Conservation (phyloP, 1,140 invertebrate genomes). For the Trachymyrmex septentrionalis region DNA sequence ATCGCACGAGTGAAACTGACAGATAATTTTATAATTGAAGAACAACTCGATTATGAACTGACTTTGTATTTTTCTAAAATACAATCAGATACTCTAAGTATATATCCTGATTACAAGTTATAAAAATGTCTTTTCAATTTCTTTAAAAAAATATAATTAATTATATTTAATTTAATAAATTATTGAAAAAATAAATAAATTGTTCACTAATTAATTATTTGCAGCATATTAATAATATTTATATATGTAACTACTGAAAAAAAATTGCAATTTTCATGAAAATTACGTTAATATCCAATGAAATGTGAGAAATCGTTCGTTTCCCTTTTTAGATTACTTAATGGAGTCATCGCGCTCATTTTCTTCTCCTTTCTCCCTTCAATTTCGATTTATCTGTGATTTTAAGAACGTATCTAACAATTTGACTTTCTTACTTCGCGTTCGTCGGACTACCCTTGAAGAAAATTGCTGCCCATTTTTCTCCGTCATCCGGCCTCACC, state of each 20-base stretch:
- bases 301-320: conserved; percentile 26
- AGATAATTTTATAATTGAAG: conserved; percentile 78
- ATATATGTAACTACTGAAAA: too few species aligned
- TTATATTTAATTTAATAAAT: neutral
- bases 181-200: neutral
- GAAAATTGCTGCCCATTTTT: conserved; percentile 77
- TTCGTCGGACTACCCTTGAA: conserved; percentile 46
- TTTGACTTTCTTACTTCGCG: conserved; percentile 76
- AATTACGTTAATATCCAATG: neutral
- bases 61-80: conserved; percentile 2
- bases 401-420: conserved; percentile 69
- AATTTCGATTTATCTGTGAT: conserved; percentile 66
- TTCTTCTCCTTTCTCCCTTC: conserved; percentile 41
- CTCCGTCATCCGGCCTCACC: conserved; percentile 69
- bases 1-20: conserved; percentile 79
- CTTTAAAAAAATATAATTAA: neutral
- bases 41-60: neutral
- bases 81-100: neutral
- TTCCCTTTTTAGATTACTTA: conserved; percentile 46
- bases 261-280: conserved; percentile 3
- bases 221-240: neutral
- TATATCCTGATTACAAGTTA: neutral
- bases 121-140: neutral
- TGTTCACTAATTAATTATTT: neutral
- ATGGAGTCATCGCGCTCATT: conserved; percentile 37